Evolutionary conservation across 1,140 invertebrate species (phyloP), one percentile per base, ranked within the genome.

Genomic region (Zaprionus davidi): DNA sequence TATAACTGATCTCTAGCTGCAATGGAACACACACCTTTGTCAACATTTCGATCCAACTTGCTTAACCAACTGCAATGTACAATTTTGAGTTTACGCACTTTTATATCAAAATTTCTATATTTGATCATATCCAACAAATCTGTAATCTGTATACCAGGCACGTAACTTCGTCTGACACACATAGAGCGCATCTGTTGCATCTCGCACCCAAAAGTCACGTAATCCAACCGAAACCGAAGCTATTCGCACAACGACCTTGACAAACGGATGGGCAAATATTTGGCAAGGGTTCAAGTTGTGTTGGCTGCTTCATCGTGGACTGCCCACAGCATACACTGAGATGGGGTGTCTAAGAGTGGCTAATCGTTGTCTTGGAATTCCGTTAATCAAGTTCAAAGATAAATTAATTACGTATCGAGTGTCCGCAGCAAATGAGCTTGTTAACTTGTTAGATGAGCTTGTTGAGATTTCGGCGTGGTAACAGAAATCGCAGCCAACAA

Each of bases 171-270:
- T 31, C 62, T 83, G 81, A 71, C 77, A 83, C 66, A 79, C 66
- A 71, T 81, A 59, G 67, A 46, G 49, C 63, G 64, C 73, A 84
- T 84, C 81, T 84, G 73, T 71, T 80, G 51, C 73, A 84, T 79
- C 81, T 83, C 68, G 58, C 63, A 17, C 57, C 62, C 78, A 73
- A 79, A 78, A 83, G 84, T 88, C 84, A 87, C 84, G 84, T 87
- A 87, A 56, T 65, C 68, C 57, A 56, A 73, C 75, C 60, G 67
- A 73, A 44, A 56, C 76, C 65, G 57, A 51, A 58, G 6, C 63
- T 22, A 76, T 67, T 73, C 34, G 71, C 57, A 28, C 53, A 66
- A 24, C 57, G 82, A 81, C 84, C 81, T 90, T 88, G 71, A 72
- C 62, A 65, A 65, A 69, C 64, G 82, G 74, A 75, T 84, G 82